Base-by-base conservation (phyloP, 2,888 invertebrate genomes). In the Chymomyza procnemis region DNA sequence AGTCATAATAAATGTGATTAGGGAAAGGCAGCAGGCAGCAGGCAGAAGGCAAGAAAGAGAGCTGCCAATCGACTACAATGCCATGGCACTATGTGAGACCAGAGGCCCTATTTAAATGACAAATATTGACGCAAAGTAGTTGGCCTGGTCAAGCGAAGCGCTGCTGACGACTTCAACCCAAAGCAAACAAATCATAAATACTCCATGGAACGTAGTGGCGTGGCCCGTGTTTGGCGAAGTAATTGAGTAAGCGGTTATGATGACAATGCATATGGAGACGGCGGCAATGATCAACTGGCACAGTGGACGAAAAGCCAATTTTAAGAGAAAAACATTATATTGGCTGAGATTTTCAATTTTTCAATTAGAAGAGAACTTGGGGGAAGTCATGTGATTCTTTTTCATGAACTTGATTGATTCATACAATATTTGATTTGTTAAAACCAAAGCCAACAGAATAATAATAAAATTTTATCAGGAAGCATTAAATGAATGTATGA, bases 121-220 rank as follows among this genome's bases (percentile, higher is more conserved):
- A 70, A 84, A 84, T 88, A 81, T 84, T 84, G 85, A 86, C 79
- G 66, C 69, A 64, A 73, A 73, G 82, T 82, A 85, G 73, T 81
- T 79, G 84, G 80, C 74, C 76, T 58, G 47, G 26, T 64, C 48
- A 34, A 56, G n/a, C 21, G 56, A 34, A 19, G 66, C 60, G 62
- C 65, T 22, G 79, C 67, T 68, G 80, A 66, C 63, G 71, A 56
- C 48, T 58, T 50, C 55, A 74, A 68, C 61, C 63, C 55, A 14
- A 55, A 66, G 75, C 75, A 88, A 85, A 88, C 84, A 85, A 88
- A 86, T 88, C 84, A 85, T 85, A 85, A 88, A 88, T 87, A 85
- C 85, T 79, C 64, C 16, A 50, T 8, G 19, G 2, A 18, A 73
- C 64, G 59, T 57, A 67, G 54, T 63, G 54, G 56, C 61, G 55